A percentile compares a stretch with the other conserved stretches of the same genome.
phyloP scores from a whole-genome alignment of 2,888 invertebrate genomes.

The Cecidostiba fungosa region DNA sequence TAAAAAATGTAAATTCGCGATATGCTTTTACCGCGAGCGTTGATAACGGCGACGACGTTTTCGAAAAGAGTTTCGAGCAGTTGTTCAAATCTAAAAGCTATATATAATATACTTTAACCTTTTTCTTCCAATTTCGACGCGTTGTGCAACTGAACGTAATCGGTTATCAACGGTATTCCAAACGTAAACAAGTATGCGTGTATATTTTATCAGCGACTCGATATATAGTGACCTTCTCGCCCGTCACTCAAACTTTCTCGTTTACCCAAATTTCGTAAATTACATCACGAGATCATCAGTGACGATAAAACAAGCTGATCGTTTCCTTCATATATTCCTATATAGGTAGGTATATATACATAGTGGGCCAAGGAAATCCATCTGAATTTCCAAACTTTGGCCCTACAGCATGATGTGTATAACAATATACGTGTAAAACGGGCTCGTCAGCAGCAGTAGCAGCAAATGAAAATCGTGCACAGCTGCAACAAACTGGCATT shows the following conservation, averaged over 20 bases:
- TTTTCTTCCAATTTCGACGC: background rate
- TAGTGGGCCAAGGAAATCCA: background rate
- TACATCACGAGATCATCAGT: background rate
- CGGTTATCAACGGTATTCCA: background rate
- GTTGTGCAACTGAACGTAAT: background rate
- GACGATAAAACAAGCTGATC: background rate
- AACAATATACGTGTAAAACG: background rate
- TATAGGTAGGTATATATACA: background rate
- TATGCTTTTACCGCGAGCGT: background rate
- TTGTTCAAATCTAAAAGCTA: no score
- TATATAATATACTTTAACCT: no score
- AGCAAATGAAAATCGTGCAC: conserved; percentile 14
- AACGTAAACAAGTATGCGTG: background rate
- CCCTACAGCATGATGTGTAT: no score
- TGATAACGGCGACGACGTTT: background rate
- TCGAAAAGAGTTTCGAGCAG: no score
- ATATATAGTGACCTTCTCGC: background rate
- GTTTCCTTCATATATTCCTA: background rate
- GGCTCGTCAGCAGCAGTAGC: background rate
- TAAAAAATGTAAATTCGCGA: conserved; percentile 3
- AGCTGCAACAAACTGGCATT: background rate
- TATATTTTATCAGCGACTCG: background rate
- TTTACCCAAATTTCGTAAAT: background rate
- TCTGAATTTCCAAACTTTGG: background rate
- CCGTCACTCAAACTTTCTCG: background rate